Percentiles rank a stretch among this genome's conserved stretches.
Conservation (phyloP, 2,888 invertebrate genomes). For the Drosophila austrosaltans region DNA sequence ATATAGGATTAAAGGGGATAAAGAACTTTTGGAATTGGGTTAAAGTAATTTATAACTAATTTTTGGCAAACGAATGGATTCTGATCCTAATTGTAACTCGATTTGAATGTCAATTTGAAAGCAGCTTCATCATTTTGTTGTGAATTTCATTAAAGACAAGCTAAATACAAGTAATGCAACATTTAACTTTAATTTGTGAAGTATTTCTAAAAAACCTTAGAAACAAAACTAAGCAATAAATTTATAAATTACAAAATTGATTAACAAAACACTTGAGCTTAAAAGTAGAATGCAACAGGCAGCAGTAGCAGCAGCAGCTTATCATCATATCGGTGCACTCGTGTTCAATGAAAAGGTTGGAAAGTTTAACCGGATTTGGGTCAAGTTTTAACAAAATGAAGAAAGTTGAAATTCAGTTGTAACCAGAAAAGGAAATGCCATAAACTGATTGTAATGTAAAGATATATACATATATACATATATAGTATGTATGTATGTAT, state of each 20-base stretch:
- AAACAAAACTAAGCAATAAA: background rate
- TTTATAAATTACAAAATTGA: background rate
- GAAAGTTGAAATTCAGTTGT: conserved; percentile 17
- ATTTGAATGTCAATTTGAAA: too few relatives aligned
- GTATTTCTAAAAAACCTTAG: too few relatives aligned
- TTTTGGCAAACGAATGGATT: too few relatives aligned
- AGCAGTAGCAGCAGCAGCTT: background rate
- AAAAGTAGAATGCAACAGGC: background rate
- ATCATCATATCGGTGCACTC: background rate
- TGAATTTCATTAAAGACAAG: too few relatives aligned
- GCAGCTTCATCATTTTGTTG: too few relatives aligned
- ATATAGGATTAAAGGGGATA: too few relatives aligned
- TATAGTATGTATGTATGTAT: conserved; percentile 20
- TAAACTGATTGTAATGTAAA: conserved; percentile 12
- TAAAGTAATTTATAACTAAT: too few relatives aligned
- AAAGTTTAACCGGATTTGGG: conserved; percentile 30
- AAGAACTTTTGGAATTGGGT: too few relatives aligned
- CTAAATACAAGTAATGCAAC: too few relatives aligned
- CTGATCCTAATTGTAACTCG: too few relatives aligned
- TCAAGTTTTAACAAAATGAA: conserved; percentile 45
- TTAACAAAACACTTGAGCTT: conserved; percentile 6
- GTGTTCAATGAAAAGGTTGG: conserved; percentile 8
- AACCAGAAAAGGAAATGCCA: conserved; percentile 45
- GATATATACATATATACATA: background rate
- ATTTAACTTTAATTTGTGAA: too few relatives aligned